A percentile compares a stretch with the other conserved stretches of the same genome.
Evolutionary conservation across 1,140 invertebrate species (phyloP).

Genomic region (Brachionus koreanus): DNA sequence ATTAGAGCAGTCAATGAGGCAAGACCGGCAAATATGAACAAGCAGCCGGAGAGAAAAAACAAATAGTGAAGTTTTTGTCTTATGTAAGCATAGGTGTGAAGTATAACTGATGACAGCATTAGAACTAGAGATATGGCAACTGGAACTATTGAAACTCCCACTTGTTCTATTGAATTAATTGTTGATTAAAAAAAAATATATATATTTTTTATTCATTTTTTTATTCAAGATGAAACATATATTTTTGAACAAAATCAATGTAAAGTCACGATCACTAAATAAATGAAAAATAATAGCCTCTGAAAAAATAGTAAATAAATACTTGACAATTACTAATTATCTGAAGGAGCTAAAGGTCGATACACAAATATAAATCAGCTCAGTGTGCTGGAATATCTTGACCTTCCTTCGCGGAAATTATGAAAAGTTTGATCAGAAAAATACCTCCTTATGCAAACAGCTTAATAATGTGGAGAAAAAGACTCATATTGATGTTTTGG

Average conservation of each 20-base stretch:
- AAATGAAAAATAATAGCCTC: too few species aligned
- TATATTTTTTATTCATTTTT: not conserved
- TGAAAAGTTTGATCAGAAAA: too few species aligned
- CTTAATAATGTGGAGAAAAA: too few species aligned
- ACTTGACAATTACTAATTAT: too few species aligned
- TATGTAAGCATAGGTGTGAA: conserved; percentile 15
- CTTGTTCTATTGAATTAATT: conserved; percentile 8
- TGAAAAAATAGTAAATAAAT: too few species aligned
- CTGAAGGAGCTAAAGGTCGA: too few species aligned
- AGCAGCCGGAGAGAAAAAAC: not conserved
- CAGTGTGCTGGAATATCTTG: too few species aligned
- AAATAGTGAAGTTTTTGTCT: not conserved
- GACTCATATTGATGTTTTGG: too few species aligned
- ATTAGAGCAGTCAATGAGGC: conserved; percentile 34
- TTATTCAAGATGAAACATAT: not conserved
- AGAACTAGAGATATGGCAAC: not conserved
- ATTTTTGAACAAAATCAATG: too few species aligned
- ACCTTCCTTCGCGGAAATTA: too few species aligned
- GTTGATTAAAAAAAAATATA: not conserved
- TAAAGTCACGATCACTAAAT: not conserved
- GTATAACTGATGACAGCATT: not conserved
- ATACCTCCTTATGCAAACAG: too few species aligned
- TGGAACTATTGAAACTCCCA: conserved; percentile 6
- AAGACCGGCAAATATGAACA: conserved; percentile 34
- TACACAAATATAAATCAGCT: too few species aligned